Base-by-base conservation (phyloP, 1,140 invertebrate species). In the Diabrotica virgifera region DNA sequence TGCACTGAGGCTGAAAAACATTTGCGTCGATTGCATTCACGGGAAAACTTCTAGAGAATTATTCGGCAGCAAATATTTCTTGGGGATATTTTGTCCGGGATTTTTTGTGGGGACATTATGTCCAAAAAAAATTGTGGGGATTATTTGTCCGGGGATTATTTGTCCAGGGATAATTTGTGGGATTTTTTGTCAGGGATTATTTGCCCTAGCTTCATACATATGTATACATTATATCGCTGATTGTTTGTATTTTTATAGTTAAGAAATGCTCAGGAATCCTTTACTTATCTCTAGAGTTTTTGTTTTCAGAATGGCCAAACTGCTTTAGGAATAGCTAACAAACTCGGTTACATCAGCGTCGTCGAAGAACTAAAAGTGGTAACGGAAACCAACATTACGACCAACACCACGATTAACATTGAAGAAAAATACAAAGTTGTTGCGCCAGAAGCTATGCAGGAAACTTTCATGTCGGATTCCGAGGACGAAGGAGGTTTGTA, bases 381-480 rank as follows among this genome's bases (percentile, higher is more conserved):
- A n/a, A 99, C 97, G 0, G 94, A 97, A 83, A 95, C 90, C 59
- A 90, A 82, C 65, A 88, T 85, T 73, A 92, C 87, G 53, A 94
- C 89, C 52, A 91, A 85, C 67, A 88, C 77, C 69, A 89, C 81
- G 74, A 81, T 87, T 6, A 88, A 85, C 5, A 86, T 87, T 13
- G 93, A 95, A 79, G 96, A 98, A 76, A 97, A 98, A 80, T 98
- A 98, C 79, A 90, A 91, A 81, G 96, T 99, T 13, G 90, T 97
- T 56, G 93, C 95, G 50, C 97, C 97, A 0, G 97, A 99, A 83
- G 91, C 94, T 36, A 99, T 99, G 97, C 95, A 98, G 77, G 97
- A 99, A 81, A 95, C 95, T 37, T 95, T 98, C 81, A 94, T 99
- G 86, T 97, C 95, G 52, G 97, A 99, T 81, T 98, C 95, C 35